phyloP scores from a whole-genome alignment of 2,797 vertebrate genomes.

The Sardinella longiceps region DNA sequence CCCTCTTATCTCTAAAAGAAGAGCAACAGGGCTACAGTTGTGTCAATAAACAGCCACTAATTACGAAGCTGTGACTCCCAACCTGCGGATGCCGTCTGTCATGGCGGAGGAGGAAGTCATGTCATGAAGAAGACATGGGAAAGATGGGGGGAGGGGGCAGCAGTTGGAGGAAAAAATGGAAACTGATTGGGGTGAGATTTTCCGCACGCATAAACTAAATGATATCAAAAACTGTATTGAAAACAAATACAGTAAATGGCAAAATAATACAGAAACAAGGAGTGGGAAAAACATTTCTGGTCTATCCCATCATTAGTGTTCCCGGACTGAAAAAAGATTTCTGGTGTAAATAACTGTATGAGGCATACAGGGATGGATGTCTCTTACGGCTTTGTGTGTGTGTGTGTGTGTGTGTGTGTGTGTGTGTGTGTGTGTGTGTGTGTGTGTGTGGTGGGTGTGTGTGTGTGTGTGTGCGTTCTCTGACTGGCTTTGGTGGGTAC shows the following conservation, averaged over 20 bases:
- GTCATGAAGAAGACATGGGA: too few species aligned
- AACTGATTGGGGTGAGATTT: neutral
- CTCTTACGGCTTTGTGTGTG: too few species aligned
- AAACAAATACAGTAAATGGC: too few species aligned
- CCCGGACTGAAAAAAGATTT: too few species aligned
- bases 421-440: conserved; percentile 3
- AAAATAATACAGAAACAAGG: too few species aligned
- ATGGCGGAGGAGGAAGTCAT: neutral
- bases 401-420: neutral
- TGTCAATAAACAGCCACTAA: conserved; percentile 20
- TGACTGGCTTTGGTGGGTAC: too few species aligned
- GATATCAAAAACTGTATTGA: too few species aligned
- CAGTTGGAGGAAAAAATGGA: neutral
- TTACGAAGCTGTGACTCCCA: neutral
- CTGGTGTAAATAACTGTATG: neutral
- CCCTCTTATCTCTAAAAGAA: neutral
- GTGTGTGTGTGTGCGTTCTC: neutral
- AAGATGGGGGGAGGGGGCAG: neutral
- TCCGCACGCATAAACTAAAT: too few species aligned
- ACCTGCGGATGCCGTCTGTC: neutral
- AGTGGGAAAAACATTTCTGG: too few species aligned
- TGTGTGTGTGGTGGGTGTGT: neutral
- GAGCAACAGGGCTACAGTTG: neutral
- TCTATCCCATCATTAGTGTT: too few species aligned
- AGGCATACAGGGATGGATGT: neutral